phyloP scores from a whole-genome alignment of 2,797 vertebrate species.

The Fistularia tabacaria region DNA sequence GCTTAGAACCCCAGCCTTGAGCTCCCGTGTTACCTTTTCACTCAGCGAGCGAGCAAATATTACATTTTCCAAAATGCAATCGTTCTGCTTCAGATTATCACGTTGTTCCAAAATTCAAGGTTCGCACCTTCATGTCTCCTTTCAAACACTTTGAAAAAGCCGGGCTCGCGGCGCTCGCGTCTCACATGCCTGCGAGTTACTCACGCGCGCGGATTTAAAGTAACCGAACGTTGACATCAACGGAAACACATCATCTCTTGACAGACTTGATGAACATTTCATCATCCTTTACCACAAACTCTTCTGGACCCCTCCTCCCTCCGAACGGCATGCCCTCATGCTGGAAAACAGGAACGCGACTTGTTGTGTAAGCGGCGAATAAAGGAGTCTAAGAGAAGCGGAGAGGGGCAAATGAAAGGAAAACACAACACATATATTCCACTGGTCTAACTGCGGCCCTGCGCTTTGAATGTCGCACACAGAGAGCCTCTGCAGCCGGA shows the following conservation, averaged over 20 bases:
- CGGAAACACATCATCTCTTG: constrained; percentile 9
- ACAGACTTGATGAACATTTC: constrained; percentile 3
- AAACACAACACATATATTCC: constrained; percentile 69
- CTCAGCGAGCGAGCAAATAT: no score
- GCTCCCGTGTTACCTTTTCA: no score
- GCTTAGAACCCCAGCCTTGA: no score
- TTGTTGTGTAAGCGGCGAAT: constrained; percentile 52
- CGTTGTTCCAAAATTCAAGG: no score
- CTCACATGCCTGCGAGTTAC: constrained; percentile 13
- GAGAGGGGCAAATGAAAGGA: constrained; percentile 47
- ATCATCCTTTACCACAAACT: constrained; percentile 3
- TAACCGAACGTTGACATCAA: constrained; percentile 11
- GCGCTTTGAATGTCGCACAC: constrained; percentile 48
- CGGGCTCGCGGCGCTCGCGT: background rate
- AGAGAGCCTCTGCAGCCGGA: constrained; percentile 42
- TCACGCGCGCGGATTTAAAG: constrained; percentile 13
- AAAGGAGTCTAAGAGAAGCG: constrained; percentile 61
- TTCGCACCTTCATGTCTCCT: no score
- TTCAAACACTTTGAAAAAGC: no score
- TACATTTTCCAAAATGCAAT: no score
- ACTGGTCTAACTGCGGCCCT: constrained; percentile 65
- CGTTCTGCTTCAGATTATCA: no score
- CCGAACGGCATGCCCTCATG: constrained; percentile 8
- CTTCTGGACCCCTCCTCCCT: background rate
- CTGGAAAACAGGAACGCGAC: constrained; percentile 56